Base-by-base conservation (phyloP, 1,140 invertebrate genomes). In the Caenorhabditis latens region DNA sequence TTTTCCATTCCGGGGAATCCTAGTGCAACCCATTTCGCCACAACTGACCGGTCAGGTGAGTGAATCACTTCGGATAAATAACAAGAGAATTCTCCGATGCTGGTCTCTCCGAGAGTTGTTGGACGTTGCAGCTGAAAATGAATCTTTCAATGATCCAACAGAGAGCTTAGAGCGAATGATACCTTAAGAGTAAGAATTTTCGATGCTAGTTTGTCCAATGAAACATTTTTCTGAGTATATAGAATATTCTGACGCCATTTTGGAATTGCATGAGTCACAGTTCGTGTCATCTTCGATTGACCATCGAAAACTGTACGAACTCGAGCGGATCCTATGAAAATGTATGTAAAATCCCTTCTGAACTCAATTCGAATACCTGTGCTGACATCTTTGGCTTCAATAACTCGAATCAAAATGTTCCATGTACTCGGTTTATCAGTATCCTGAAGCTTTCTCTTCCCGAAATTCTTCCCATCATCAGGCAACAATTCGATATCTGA, bases 21-120 rank as follows among this genome's bases (percentile, higher is more conserved):
- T n/a, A 86, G 82, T 21, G 86, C 86, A n/a, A 86, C 32, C 86
- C 86, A 86, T 67, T 86, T 86, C 7, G 75, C 75, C 8, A 86
- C 43, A 8, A 86, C 79, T 6, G 86, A 71, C 21, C 86, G 43
- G 21, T 58, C 42, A 21, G 55, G 16, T n/a, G 83, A 63, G 40
- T 84, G 83, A 43, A 84, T 58, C 13, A 61, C 58, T 84, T 84
- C 48, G 7, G 55, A 53, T 19, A 61, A 40, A 9, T 84, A 84
- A 13, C 83, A 84, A 14, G 53, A 42, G 14, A 84, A 61, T 61
- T 84, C 83, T 84, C 55, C 55, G 21, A 63, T 46, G 16, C 32
- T 61, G n/a, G 55, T 40, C 43, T 58, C 83, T 42, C 83, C 55
- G 4, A 61, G 40, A 40, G 21, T 46, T 13, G 55, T 84, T 2